These are phyloP conservation scores for Isotomurus palustris DNA, from an alignment of 2,888 invertebrate species.

Conservation along the genomic window DNA sequence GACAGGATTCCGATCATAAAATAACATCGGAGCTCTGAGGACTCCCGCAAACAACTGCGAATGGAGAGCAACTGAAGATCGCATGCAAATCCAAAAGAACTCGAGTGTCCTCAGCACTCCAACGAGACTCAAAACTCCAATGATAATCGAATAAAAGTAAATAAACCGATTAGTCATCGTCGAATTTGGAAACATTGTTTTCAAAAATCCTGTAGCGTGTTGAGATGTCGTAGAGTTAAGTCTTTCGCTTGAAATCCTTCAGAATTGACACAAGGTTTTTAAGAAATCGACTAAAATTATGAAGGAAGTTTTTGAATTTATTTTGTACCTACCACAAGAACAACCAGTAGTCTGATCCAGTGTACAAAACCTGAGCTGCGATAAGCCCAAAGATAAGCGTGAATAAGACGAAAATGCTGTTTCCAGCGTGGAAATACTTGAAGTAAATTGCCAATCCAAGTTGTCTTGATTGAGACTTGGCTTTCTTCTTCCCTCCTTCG, in stretches of 20 bases:
- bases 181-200: neutral
- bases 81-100: slow-evolving; percentile 72
- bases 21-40: slow-evolving; percentile 73
- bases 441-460: slow-evolving; percentile 31
- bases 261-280: neutral
- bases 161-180: slow-evolving; percentile 29
- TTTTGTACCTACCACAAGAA: slow-evolving; percentile 60
- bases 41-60: slow-evolving; percentile 76
- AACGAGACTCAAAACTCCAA: slow-evolving; percentile 29
- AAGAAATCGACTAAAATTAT: neutral
- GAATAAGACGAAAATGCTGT: slow-evolving; percentile 58
- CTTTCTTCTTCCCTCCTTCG: slow-evolving; percentile 30
- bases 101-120: slow-evolving; percentile 55
- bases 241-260: no score
- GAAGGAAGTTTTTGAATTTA: neutral
- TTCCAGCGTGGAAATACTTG: slow-evolving; percentile 58
- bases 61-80: slow-evolving; percentile 72
- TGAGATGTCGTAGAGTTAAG: neutral
- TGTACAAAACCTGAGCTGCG: slow-evolving; percentile 61
- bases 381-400: slow-evolving; percentile 58
- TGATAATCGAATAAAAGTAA: slow-evolving; percentile 35
- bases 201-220: neutral
- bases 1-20: slow-evolving; percentile 83
- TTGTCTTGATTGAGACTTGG: slow-evolving; percentile 24
- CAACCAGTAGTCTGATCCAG: slow-evolving; percentile 68